Conservation (phyloP, 2,113 vertebrate species). For the Chelonoidis abingdonii region DNA sequence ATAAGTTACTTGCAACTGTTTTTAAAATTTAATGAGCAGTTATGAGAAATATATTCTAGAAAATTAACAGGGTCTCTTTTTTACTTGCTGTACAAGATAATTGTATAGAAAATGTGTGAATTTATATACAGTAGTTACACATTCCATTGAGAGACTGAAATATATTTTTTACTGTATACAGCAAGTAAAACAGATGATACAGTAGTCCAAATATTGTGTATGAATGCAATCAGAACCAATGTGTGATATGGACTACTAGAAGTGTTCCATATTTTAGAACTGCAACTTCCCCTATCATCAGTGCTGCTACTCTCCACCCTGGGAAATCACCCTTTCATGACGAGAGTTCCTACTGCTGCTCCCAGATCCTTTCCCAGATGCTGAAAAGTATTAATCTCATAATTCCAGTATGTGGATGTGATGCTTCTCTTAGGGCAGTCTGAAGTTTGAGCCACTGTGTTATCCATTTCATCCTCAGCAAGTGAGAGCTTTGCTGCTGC, state of each 20-base stretch:
- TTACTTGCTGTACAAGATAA: background rate
- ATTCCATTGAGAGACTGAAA: background rate
- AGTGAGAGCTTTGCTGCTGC: no score
- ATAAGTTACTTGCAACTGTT: background rate
- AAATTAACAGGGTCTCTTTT: background rate
- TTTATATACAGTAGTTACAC: background rate
- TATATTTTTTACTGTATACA: background rate
- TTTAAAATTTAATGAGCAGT: background rate
- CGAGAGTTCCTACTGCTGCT: background rate
- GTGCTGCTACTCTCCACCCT: background rate
- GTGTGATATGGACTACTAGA: background rate
- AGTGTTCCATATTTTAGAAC: background rate
- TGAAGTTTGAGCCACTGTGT: no score
- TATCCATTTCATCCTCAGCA: no score
- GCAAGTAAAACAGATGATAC: background rate
- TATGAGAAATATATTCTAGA: background rate
- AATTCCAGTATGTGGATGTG: background rate
- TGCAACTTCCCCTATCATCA: background rate
- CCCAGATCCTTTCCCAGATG: background rate
- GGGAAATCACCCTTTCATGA: background rate
- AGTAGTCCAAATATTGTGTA: background rate
- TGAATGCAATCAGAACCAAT: background rate
- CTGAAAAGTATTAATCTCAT: constrained; percentile 38
- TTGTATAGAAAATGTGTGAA: background rate
- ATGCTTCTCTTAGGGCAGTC: no score